Base-by-base conservation (phyloP, 2,888 invertebrate genomes). In the Dolomedes plantarius region DNA sequence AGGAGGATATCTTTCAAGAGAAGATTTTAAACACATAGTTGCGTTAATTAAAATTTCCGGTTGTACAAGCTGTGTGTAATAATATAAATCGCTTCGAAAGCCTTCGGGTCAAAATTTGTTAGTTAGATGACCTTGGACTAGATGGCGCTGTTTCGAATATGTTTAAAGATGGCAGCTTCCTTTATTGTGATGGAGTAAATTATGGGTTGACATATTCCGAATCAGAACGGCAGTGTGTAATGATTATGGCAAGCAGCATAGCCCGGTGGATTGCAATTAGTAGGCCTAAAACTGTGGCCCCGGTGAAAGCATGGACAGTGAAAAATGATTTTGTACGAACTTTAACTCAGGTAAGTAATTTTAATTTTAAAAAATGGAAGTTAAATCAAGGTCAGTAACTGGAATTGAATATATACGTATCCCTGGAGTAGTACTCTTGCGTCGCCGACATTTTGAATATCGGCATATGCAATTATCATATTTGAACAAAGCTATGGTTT, bases 151-250 rank as follows among this genome's bases (percentile, higher is more conserved):
- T 50, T 39, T 69, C 65, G 80, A 69, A 78, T 86, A 80, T 86
- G 86, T 74, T 86, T 86, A 86, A 86, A 86, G 86, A 86, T 86
- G 86, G 86, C 86, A 79, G 86, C 86, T 86, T 86, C 86, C 80
- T 86, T 86, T 80, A 86, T 86, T 86, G 86, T 86, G 86, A 86
- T 86, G 86, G 75, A 86, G 86, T 86, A 86, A 86, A 86, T 86
- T 86, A 86, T 86, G 86, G 86, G 86, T 86, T 86, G 86, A 86
- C 86, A 86, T 86, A 86, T 86, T 86, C 86, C 50, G 86, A 86
- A 86, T 86, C 80, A 86, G 86, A 80, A 80, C 79, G 80, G 80
- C 75, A 31, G 73, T 68, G 56, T 80, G 41, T 80, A 76, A 76
- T 76, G 86, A 86, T 79, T 76, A 86, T 86, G 86, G 86, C 74